These are phyloP conservation scores for Eleginops maclovinus DNA, from an alignment of 2,113 vertebrate genomes.

Conservation along the genomic window DNA sequence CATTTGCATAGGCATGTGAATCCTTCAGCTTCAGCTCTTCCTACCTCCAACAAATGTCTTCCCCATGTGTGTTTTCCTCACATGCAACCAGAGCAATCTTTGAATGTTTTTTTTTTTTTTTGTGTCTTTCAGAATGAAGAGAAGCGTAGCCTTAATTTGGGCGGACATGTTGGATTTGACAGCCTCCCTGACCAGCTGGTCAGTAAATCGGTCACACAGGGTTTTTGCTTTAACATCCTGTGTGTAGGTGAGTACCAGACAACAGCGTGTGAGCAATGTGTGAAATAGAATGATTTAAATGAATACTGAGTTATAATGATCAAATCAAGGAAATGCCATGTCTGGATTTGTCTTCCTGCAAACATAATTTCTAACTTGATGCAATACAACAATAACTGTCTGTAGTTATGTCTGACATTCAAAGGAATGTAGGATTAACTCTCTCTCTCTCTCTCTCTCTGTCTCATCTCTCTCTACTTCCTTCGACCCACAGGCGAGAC, in stretches of 20 bases:
- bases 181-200: constrained; percentile 98
- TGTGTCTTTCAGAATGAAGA: constrained; percentile 88
- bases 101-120: constrained; percentile 29
- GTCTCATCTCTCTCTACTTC: not conserved
- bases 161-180: constrained; percentile 98
- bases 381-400: too few relatives aligned
- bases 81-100: constrained; percentile 3
- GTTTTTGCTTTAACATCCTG: constrained; percentile 99
- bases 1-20: constrained; percentile 56
- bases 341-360: too few relatives aligned
- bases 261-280: not conserved
- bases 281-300: not conserved
- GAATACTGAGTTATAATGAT: not conserved
- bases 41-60: constrained; percentile 42
- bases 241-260: constrained; percentile 94
- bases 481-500: constrained; percentile 88
- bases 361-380: too few relatives aligned
- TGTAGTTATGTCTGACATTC: too few relatives aligned
- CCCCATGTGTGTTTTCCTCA: constrained; percentile 29
- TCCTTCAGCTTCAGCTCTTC: constrained; percentile 17
- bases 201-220: constrained; percentile 98
- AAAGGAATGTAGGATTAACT: not conserved
- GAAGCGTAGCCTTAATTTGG: constrained; percentile 91
- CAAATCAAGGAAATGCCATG: not conserved
- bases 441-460: constrained; percentile 3